Percentiles rank a stretch among this genome's conserved stretches.
Conservation (phyloP, 2,113 vertebrate species). For the Oriolus oriolus region DNA sequence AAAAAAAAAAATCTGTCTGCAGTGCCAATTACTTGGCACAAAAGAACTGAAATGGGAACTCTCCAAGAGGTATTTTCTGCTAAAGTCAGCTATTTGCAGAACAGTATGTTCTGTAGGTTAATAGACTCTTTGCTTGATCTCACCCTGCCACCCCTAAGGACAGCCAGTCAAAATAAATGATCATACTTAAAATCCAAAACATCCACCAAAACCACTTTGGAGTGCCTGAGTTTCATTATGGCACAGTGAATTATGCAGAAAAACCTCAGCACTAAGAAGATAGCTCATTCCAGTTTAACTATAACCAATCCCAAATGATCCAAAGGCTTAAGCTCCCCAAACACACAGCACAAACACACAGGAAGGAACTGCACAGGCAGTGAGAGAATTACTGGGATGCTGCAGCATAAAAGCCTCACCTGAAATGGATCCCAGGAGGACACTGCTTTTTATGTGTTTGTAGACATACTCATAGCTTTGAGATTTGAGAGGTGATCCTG, state of each 20-base stretch:
- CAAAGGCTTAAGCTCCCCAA: not conserved
- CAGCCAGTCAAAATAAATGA: constrained; percentile 40
- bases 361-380: not conserved
- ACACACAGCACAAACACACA: not conserved
- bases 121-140: constrained; percentile 28
- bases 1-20: not conserved
- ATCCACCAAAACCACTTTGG: not conserved
- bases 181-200: not conserved
- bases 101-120: constrained; percentile 31
- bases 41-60: constrained; percentile 22
- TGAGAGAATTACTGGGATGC: not conserved
- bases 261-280: not conserved
- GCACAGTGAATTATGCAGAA: constrained; percentile 9
- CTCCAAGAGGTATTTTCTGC: constrained; percentile 34
- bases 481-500: constrained; percentile 89
- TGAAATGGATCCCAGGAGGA: constrained; percentile 94
- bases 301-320: not conserved
- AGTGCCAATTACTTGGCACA: constrained; percentile 44
- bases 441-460: constrained; percentile 82
- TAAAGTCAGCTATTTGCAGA: constrained; percentile 48
- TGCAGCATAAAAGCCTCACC: constrained; percentile 64
- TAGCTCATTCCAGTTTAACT: constrained; percentile 13
- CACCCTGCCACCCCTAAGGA: constrained; percentile 15
- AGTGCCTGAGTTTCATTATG: not conserved
- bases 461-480: constrained; percentile 96